These are phyloP conservation scores for Amphipyra berbera DNA, from an alignment of 2,888 invertebrate genomes.

Conservation along the genomic window DNA sequence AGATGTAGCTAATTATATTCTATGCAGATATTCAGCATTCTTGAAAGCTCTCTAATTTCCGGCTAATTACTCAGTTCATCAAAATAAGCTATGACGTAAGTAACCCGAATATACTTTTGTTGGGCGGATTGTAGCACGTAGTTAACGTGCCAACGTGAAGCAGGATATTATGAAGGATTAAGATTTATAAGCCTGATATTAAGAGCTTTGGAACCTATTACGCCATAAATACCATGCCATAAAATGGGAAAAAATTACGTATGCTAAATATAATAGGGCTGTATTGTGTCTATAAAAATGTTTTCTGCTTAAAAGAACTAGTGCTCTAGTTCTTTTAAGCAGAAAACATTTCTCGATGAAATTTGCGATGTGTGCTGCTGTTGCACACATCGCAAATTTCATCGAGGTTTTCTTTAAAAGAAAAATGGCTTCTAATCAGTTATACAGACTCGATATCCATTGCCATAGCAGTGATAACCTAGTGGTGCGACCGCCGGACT, in stretches of 20 bases:
- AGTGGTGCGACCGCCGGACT: no score
- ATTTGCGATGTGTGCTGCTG: no score
- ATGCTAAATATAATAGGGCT: conserved; percentile 9
- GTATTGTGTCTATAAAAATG: conserved; percentile 10
- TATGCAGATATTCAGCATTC: conserved; percentile 14
- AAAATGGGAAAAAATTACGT: background rate
- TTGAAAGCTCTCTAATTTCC: conserved; percentile 24
- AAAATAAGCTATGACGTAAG: conserved; percentile 26
- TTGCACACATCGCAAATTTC: no score
- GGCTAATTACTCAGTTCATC: conserved; percentile 21
- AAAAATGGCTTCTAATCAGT: no score
- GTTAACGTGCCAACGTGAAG: conserved; percentile 4
- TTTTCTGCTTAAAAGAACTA: background rate
- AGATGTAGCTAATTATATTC: conserved; percentile 16
- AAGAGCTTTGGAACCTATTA: conserved; percentile 2
- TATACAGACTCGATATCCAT: no score
- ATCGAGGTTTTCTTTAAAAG: no score
- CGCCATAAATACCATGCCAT: background rate
- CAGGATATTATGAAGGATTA: conserved; percentile 21
- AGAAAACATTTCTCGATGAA: no score
- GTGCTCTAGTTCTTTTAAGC: no score
- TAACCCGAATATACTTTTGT: conserved; percentile 20
- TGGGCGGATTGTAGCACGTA: conserved; percentile 2
- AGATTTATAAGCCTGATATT: conserved; percentile 1
- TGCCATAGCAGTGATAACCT: no score